A percentile compares a stretch with the other conserved stretches of the same genome.
Evolutionary conservation across 2,113 vertebrate species (phyloP).

Genomic region (Marmota monax): DNA sequence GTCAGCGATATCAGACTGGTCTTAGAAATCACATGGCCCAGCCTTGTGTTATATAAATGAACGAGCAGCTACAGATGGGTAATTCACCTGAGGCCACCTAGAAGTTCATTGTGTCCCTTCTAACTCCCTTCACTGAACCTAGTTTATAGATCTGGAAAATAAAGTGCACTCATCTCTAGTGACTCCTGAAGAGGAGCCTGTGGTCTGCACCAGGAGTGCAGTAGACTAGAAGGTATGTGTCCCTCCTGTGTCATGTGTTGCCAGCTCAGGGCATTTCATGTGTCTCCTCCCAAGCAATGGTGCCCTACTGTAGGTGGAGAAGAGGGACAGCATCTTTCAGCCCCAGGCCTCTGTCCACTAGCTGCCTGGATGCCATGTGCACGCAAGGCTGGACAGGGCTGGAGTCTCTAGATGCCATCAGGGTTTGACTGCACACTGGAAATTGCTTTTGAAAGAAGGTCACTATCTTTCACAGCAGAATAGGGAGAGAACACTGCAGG

Average conservation of each 20-base stretch:
- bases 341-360: neutral
- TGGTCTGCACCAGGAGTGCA: accelerated
- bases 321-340: neutral
- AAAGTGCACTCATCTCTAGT: neutral
- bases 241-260: neutral
- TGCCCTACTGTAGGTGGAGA: neutral
- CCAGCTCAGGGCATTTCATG: neutral
- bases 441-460: neutral
- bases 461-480: neutral
- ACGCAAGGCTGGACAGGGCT: accelerated
- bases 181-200: neutral
- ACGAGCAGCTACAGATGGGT: too few species aligned
- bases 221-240: neutral
- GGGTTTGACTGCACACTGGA: neutral
- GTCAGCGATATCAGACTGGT: neutral
- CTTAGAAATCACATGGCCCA: neutral
- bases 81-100: neutral
- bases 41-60: neutral
- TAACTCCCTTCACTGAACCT: neutral
- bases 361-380: neutral
- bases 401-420: neutral
- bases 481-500: neutral
- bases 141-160: neutral
- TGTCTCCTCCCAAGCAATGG: neutral
- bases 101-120: neutral